Evolutionary conservation across 2,797 vertebrate species (phyloP), one percentile per base, ranked within the genome.

Genomic region (Mormyrops boulengeri): DNA sequence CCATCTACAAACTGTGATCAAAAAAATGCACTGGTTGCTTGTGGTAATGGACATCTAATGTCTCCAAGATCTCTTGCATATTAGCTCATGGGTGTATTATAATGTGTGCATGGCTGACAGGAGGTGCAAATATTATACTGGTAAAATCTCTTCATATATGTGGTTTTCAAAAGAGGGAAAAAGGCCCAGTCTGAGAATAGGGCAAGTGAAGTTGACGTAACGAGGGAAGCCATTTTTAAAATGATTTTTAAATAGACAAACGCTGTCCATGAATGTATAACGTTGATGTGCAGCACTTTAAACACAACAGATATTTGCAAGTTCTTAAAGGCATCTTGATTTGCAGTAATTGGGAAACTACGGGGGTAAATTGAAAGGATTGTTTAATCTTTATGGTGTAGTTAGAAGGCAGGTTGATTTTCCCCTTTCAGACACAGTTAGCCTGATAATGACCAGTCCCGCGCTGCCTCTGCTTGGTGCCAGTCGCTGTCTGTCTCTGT

Each of bases 401-500:
- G 26, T 62, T 6, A 30, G 26, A 66, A 89, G 82, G 82, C 8
- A 50, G 41, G 26, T 69, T 86, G 41, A 17, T 47, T 87, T 85
- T 87, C 30, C 14, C 53, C 52, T 12, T 41, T 87, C 86, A 87
- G 86, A 57, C 53, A 12, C 30, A 22, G 57, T 22, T 53, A 60
- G 80, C 11, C 12, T 66, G 87, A 88, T 49, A 66, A 66, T 69
- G 85, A 55, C 57, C 38, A 49, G 38, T 88, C 84, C 41, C 2
- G 44, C n/a, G 66, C 44, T 30, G 41, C 17, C 44, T 30, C 69
- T 69, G 50, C 41, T 84, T 60, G 73, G 80, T 88, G 69, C 73
- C 52, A 26, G 86, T 82, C 66, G n/a, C 50, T 55, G 34, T 60
- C 47, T 88, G 87, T 90, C 89, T 90, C 86, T 55, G 41, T 88